Conservation (phyloP, 2,888 invertebrate species). For the Theretra japonica region DNA sequence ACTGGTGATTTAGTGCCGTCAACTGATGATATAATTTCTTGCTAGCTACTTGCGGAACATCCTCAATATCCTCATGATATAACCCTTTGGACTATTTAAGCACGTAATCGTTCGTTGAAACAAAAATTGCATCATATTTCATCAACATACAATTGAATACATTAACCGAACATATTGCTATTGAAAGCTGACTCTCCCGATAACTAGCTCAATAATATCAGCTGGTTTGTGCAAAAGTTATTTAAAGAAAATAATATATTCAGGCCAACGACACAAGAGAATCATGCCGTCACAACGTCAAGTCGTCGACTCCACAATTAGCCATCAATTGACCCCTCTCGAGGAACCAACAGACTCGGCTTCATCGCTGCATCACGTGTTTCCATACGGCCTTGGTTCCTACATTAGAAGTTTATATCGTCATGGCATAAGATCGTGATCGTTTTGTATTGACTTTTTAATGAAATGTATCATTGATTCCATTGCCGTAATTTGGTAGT, state of each 20-base stretch:
- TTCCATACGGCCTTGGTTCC: constrained; percentile 49
- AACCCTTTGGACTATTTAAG: constrained; percentile 2
- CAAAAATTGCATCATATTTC: constrained; percentile 9
- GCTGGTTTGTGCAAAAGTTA: constrained; percentile 13
- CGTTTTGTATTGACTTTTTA: constrained; percentile 42
- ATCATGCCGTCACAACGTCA: constrained; percentile 43
- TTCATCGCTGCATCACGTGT: constrained; percentile 51
- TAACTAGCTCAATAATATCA: constrained; percentile 2
- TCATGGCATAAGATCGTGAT: constrained; percentile 46
- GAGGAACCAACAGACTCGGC: constrained; percentile 52
- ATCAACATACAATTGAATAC: constrained; percentile 1
- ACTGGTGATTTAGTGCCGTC: background rate
- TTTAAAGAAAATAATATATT: constrained; percentile 53
- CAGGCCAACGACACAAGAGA: constrained; percentile 63
- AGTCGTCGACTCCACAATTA: constrained; percentile 68
- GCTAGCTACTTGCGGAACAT: background rate
- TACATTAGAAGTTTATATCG: constrained; percentile 39
- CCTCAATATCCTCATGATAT: background rate
- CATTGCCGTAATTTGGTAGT: constrained; percentile 29
- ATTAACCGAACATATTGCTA: background rate
- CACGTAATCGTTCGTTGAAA: background rate
- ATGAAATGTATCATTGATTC: constrained; percentile 39
- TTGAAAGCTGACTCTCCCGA: background rate
- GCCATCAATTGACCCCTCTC: constrained; percentile 76
- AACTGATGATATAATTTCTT: background rate